phyloP scores from a whole-genome alignment of 2,113 vertebrate species.

The Takifugu flavidus region DNA sequence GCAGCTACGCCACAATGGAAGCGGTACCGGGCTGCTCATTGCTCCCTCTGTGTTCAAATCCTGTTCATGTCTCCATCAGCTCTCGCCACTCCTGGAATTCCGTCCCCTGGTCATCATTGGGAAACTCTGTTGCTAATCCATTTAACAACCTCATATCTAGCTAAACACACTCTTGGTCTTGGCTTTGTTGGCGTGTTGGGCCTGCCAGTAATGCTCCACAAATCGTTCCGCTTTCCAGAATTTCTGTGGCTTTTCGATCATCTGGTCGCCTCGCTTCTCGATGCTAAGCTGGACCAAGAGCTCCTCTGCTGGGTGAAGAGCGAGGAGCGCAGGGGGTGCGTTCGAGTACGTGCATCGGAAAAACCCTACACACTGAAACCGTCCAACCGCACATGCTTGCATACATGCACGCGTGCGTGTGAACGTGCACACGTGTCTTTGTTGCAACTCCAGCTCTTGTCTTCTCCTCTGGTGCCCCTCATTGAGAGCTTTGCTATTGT shows the following conservation, averaged over 20 bases:
- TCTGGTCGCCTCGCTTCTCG: constrained; percentile 47
- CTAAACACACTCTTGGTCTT: constrained; percentile 50
- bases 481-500: constrained; percentile 60
- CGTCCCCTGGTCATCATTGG: not conserved
- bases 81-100: too few species aligned
- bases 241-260: constrained; percentile 56
- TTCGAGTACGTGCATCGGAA: constrained; percentile 9
- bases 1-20: too few species aligned
- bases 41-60: too few species aligned
- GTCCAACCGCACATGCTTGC: not conserved
- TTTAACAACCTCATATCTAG: constrained; percentile 51
- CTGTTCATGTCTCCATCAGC: too few species aligned
- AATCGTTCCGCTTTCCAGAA: constrained; percentile 53
- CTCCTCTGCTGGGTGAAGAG: constrained; percentile 38
- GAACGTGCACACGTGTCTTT: constrained; percentile 29
- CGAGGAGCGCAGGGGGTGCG: constrained; percentile 22
- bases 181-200: constrained; percentile 55
- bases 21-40: too few species aligned
- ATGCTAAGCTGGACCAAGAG: constrained; percentile 41
- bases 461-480: constrained; percentile 59
- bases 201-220: constrained; percentile 30
- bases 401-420: not conserved
- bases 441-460: constrained; percentile 60
- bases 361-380: not conserved
- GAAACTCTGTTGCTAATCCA: constrained; percentile 3